Percentiles rank a stretch among this genome's conserved stretches.
Conservation (phyloP, 2,888 invertebrate species). For the Ochropleura plecta region DNA sequence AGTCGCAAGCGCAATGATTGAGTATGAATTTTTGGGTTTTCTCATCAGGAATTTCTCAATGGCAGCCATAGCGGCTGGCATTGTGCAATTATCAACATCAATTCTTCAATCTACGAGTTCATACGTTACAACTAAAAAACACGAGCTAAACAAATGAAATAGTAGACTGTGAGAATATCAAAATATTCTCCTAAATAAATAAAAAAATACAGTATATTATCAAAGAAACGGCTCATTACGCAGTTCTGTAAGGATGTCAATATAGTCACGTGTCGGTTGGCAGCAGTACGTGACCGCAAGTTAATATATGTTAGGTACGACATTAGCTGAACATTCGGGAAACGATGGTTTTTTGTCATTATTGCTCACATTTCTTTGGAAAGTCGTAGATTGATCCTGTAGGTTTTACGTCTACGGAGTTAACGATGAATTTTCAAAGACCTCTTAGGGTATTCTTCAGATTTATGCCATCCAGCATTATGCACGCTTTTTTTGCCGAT, state of each 20-base stretch:
- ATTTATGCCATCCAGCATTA: background rate
- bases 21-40: no score
- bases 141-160: background rate
- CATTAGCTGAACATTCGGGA: conserved; percentile 39
- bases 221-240: conserved; percentile 42
- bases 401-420: background rate
- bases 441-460: background rate
- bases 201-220: background rate
- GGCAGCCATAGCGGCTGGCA: no score
- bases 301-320: conserved; percentile 32
- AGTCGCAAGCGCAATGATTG: no score
- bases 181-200: background rate
- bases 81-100: background rate
- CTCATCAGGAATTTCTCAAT: no score
- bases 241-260: conserved; percentile 11
- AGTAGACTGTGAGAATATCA: background rate
- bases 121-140: no score
- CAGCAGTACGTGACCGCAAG: conserved; percentile 44
- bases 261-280: conserved; percentile 47
- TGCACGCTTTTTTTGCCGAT: no score
- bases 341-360: conserved; percentile 53
- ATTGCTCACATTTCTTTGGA: conserved; percentile 28
- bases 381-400: conserved; percentile 3
- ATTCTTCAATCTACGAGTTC: background rate
- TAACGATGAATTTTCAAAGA: background rate